These are phyloP conservation scores for Ailuropoda melanoleuca DNA, from an alignment of 2,113 vertebrate genomes.

Conservation along the genomic window DNA sequence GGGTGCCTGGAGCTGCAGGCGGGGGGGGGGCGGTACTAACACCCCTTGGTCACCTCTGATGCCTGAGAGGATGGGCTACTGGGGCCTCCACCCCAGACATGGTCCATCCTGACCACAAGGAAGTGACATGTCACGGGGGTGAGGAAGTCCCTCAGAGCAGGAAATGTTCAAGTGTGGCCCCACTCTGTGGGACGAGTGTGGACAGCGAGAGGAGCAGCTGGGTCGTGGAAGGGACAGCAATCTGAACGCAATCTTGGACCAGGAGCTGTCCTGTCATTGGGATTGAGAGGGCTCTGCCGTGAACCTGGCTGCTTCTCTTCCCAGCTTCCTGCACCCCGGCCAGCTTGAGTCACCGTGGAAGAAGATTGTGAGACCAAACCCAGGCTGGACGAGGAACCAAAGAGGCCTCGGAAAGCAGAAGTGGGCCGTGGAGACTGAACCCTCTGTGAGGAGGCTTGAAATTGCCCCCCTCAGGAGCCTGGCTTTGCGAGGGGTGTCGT, in stretches of 20 bases:
- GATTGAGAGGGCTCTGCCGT: not conserved
- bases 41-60: not conserved
- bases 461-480: fast-evolving
- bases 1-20: not conserved
- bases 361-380: not conserved
- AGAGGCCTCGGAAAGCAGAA: not conserved
- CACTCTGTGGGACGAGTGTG: fast-evolving
- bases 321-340: fast-evolving
- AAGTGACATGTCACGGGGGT: not conserved
- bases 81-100: fast-evolving
- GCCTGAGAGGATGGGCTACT: not conserved
- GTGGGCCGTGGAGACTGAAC: fast-evolving
- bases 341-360: not conserved
- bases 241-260: not conserved
- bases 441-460: not conserved
- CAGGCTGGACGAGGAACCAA: not conserved
- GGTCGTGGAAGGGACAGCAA: not conserved
- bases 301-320: not conserved
- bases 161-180: not conserved
- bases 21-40: no score
- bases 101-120: not conserved
- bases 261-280: fast-evolving
- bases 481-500: not conserved
- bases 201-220: not conserved
- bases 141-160: fast-evolving